Evolutionary conservation across 2,888 invertebrate species (phyloP), one percentile per base, ranked within the genome.

Genomic region (Harpalus rubripes): DNA sequence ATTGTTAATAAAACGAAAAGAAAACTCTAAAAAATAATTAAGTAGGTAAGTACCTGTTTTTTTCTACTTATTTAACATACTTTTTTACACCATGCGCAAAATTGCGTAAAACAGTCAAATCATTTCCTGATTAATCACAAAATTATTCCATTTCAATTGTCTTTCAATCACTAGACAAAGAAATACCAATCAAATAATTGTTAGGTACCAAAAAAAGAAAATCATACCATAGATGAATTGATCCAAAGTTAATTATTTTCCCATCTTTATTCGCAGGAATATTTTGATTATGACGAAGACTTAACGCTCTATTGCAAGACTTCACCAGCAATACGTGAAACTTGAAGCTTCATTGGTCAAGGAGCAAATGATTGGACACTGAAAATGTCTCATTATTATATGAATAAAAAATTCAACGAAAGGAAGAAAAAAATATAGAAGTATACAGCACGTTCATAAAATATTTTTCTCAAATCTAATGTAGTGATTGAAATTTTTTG

Each of bases 171-270:
- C 1, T 2, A 74, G 18, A 74, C 41, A 44, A 74, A 74, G 41
- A 52, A 74, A 15, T 10, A 15, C 0, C 26, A 18, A 22, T 44
- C 72, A 44, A 12, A 41, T 7, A 41, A 15, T 39, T 68, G 68
- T 68, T 41, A n/a, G n/a, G n/a, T n/a, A 39, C 15, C 32, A 68
- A 68, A 68, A 74, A 74, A 74, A 68, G 32, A 32, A 32, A 32
- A 44, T 18, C 10, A 52, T 52, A 12, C 44, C 44, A 52, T 52
- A 52, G 18, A 74, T 74, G 72, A 44, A 18, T 74, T 44, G 72
- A 74, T 74, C 44, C 12, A 41, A 44, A 74, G 72, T 74, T 74
- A 74, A 74, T 74, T 74, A 44, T 74, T 74, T 74, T 68, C 68
- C 68, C 68, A 68, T 68, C 44, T 74, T 74, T 74, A 44, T 74